Percentiles rank a stretch among this genome's conserved stretches.
Conservation (phyloP, 2,113 vertebrate species). For the Smithornis capensis region DNA sequence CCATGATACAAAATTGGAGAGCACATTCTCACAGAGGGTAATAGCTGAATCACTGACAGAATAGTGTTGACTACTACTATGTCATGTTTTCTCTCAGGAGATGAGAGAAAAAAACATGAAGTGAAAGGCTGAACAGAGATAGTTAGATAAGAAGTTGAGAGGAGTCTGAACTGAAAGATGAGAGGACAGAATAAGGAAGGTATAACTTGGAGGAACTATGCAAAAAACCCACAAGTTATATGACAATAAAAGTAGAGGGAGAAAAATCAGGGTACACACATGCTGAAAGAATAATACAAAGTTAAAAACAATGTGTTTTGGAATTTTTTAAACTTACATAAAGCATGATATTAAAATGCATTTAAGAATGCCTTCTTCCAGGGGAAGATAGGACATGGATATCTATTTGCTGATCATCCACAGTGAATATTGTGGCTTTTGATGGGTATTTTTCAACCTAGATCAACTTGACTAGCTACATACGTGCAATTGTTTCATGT, state of each 20-base stretch:
- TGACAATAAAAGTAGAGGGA: not conserved
- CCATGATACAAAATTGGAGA: not conserved
- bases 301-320: not conserved
- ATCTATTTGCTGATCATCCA: not conserved
- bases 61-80: not conserved
- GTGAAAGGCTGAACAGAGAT: not conserved
- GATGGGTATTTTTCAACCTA: not conserved
- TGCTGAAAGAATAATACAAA: not conserved
- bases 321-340: not conserved
- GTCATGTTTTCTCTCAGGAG: not conserved
- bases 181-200: not conserved
- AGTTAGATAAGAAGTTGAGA: not conserved
- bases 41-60: not conserved
- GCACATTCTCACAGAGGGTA: rapidly evolving
- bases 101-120: not conserved
- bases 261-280: not conserved
- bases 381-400: not conserved
- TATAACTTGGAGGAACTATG: not conserved
- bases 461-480: not conserved
- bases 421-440: not conserved
- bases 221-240: rapidly evolving
- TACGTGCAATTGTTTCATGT: not conserved
- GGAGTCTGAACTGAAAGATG: not conserved
- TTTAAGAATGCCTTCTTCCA: not conserved
- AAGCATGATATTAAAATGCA: not conserved